A percentile compares a stretch with the other conserved stretches of the same genome.
phyloP scores from a whole-genome alignment of 2,888 invertebrate genomes.

The Bruchidius siliquastri region DNA sequence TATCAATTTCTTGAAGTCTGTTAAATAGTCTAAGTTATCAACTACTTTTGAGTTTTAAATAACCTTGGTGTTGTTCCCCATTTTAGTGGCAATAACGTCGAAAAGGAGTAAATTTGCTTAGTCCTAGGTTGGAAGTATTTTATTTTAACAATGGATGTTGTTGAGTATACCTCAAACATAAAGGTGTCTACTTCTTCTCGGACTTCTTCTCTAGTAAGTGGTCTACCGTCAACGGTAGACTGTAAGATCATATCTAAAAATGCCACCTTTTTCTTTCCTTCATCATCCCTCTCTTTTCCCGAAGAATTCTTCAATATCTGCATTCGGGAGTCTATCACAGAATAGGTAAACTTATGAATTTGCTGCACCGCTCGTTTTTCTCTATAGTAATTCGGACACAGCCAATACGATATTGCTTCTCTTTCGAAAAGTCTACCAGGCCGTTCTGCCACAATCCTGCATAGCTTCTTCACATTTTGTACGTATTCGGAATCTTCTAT shows the following conservation, averaged over 20 bases:
- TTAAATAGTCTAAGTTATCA: too few species aligned
- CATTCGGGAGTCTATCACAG: slow-evolving; percentile 1
- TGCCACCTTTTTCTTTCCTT: slow-evolving; percentile 55
- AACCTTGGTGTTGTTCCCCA: too few species aligned
- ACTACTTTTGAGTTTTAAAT: too few species aligned
- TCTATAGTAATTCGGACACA: slow-evolving; percentile 55
- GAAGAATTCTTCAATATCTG: background rate
- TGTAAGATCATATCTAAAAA: slow-evolving; percentile 63
- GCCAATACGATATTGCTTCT: slow-evolving; percentile 46
- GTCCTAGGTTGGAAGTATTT: too few species aligned
- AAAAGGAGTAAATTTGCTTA: too few species aligned
- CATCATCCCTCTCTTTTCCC: slow-evolving; percentile 9
- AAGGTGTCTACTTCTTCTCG: slow-evolving; percentile 70
- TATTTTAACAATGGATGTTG: too few species aligned
- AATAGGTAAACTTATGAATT: slow-evolving; percentile 2
- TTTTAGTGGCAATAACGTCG: too few species aligned
- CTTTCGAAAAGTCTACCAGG: slow-evolving; percentile 38
- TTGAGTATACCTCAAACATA: slow-evolving; percentile 60
- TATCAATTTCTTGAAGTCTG: too few species aligned
- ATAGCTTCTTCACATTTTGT: slow-evolving; percentile 1
- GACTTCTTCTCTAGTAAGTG: slow-evolving; percentile 55
- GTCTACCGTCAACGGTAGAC: slow-evolving; percentile 46
- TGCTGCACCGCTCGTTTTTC: slow-evolving; percentile 36
- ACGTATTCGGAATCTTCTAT: slow-evolving; percentile 1
- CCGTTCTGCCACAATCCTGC: background rate